Base-by-base conservation (phyloP, 2,113 vertebrate species). In the Shinisaurus crocodilurus region DNA sequence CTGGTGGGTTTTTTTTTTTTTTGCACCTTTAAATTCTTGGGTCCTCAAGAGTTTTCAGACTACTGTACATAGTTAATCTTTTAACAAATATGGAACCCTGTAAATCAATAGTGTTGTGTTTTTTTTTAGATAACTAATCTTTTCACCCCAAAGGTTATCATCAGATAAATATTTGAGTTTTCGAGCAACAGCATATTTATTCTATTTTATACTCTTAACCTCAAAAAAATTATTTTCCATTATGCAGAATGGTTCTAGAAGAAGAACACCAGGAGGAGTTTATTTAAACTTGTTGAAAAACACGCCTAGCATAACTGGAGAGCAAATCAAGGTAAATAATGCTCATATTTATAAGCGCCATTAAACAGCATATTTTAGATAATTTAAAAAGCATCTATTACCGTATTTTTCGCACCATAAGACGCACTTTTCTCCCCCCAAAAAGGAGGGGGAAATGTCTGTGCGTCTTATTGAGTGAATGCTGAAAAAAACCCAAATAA, bases 181-280 rank as follows among this genome's bases (percentile, higher is more conserved):
- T 27, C 32, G 5, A 43, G 37, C 37, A 70, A 82, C 32, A 40
- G 74, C 40, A 12, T 3, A 5, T 0, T 65, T n/a, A 4, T n/a
- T 75, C 70, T 0, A 0, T 40, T 15, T 25, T 89, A 87, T 83
- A 48, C 6, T 76, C 40, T 15, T 15, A 54, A 9, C 12, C 77
- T 72, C 40, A 45, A 67, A 48, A 82, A 29, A 1, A 3, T 85
- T 85, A 77, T 75, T 74, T 89, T 93, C 13, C 1, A 70, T 95
- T 94, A 1, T 95, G 77, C 94, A 99, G 98, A 98, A 99, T 5
- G 98, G 99, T 91, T 98, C 98, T 93, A 97, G 99, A 94, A 98
- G 99, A 89, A 98, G 99, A 92, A 99, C 99, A 7, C 99, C 99
- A 1, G 99, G 99, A 0, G 99, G 99, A 0, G 99, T 99, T 76